Evolutionary conservation across 1,140 invertebrate species (phyloP).

Genomic region (Caerostris darwini): DNA sequence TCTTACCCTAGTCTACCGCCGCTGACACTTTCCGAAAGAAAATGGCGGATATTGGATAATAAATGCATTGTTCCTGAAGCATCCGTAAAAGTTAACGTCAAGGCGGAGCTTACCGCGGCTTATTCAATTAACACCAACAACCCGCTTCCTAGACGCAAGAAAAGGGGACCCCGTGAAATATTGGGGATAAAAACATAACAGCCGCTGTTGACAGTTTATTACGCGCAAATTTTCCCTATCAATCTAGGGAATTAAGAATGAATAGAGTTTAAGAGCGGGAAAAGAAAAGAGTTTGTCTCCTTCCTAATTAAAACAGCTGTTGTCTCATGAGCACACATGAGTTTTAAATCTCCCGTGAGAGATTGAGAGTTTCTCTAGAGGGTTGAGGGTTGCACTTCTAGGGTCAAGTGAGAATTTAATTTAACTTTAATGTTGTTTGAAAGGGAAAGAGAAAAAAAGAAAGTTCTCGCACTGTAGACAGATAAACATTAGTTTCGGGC

Average conservation of each 20-base stretch:
- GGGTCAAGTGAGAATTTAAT: not conserved
- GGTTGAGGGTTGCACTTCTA: not conserved
- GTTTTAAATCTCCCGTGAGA: not conserved
- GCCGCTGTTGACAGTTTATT: constrained; percentile 63
- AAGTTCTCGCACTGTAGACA: too few relatives aligned
- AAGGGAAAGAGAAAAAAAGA: not conserved
- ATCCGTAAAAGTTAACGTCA: not conserved
- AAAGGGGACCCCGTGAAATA: not conserved
- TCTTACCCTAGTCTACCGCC: too few relatives aligned
- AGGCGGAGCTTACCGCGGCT: not conserved
- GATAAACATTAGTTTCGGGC: too few relatives aligned
- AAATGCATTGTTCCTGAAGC: constrained; percentile 40
- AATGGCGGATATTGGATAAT: constrained; percentile 20
- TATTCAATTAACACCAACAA: constrained; percentile 48
- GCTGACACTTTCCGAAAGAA: too few relatives aligned
- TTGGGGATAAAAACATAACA: constrained; percentile 32
- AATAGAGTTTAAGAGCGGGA: not conserved
- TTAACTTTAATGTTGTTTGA: not conserved
- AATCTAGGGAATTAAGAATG: constrained; percentile 3
- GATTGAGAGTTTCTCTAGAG: not conserved
- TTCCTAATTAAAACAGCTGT: constrained; percentile 56
- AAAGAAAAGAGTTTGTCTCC: constrained; percentile 19
- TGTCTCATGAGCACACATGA: not conserved
- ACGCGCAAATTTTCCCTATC: constrained; percentile 19
- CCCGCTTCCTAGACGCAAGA: not conserved